A percentile compares a stretch with the other conserved stretches of the same genome.
phyloP scores from a whole-genome alignment of 2,797 vertebrate genomes.

The Rhinichthys osculus region DNA sequence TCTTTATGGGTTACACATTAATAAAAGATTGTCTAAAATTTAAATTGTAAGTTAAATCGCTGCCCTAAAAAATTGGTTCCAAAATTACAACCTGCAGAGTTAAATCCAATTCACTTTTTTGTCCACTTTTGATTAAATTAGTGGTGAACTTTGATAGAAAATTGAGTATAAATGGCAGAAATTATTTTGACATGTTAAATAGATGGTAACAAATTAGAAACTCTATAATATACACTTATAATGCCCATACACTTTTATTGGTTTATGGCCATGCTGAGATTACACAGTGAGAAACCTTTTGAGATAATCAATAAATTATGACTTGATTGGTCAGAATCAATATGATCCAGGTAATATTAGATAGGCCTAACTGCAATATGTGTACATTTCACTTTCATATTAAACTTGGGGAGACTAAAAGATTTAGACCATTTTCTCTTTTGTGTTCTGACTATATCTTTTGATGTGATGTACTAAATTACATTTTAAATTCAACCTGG shows the following conservation, averaged over 20 bases:
- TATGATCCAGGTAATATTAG: not conserved
- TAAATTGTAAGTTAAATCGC: not conserved
- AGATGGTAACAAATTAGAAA: not conserved
- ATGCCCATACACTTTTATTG: not conserved
- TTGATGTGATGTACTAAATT: not conserved
- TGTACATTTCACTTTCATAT: not conserved
- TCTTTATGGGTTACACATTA: not conserved
- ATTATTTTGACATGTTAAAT: not conserved
- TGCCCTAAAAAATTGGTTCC: not conserved
- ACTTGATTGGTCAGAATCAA: not conserved
- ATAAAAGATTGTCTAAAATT: not conserved
- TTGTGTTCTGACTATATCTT: not conserved
- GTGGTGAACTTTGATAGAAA: not conserved
- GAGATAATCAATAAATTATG: not conserved
- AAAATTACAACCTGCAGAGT: not conserved
- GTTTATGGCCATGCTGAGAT: not conserved
- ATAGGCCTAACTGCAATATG: not conserved
- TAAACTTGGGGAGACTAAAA: not conserved
- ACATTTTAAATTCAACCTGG: not conserved
- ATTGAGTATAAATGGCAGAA: not conserved
- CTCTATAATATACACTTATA: not conserved
- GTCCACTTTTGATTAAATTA: not conserved
- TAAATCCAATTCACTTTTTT: not conserved
- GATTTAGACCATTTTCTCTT: not conserved
- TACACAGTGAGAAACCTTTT: not conserved